These are phyloP conservation scores for Gulo gulo DNA, from an alignment of 2,113 vertebrate species.

Conservation along the genomic window DNA sequence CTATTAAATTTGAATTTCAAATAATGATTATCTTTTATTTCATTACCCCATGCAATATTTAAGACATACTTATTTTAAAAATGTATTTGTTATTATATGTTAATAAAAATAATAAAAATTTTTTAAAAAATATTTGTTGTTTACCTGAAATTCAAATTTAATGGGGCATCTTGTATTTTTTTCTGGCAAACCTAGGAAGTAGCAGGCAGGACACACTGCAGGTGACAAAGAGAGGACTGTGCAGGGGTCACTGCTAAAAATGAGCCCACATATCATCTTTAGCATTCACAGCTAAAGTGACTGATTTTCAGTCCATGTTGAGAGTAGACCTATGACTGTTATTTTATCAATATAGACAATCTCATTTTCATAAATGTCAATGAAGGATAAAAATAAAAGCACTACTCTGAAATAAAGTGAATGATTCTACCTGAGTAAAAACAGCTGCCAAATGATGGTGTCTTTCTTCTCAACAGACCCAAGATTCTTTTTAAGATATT, in stretches of 20 bases:
- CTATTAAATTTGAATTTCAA: constrained; percentile 6
- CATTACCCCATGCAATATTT: not conserved
- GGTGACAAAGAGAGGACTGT: not conserved
- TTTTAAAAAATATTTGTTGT: not conserved
- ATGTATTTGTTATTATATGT: not conserved
- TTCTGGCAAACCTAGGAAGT: not conserved
- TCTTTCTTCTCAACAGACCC: not conserved
- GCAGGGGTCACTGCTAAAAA: not conserved
- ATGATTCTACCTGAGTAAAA: not conserved
- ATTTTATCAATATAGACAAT: not conserved
- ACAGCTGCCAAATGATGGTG: not conserved
- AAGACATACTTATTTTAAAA: not conserved
- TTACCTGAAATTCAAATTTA: constrained; percentile 14
- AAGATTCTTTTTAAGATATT: not conserved
- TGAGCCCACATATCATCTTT: not conserved
- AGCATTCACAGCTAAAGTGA: not conserved
- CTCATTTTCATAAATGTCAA: not conserved
- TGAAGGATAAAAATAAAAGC: not conserved
- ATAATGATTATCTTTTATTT: not conserved
- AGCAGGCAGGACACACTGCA: not conserved
- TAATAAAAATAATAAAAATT: no score
- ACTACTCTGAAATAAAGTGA: not conserved
- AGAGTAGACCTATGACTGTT: not conserved
- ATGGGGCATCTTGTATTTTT: not conserved
- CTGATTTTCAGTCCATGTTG: not conserved